Evolutionary conservation across 2,888 invertebrate genomes (phyloP).

Genomic region (Byasa hedistus): DNA sequence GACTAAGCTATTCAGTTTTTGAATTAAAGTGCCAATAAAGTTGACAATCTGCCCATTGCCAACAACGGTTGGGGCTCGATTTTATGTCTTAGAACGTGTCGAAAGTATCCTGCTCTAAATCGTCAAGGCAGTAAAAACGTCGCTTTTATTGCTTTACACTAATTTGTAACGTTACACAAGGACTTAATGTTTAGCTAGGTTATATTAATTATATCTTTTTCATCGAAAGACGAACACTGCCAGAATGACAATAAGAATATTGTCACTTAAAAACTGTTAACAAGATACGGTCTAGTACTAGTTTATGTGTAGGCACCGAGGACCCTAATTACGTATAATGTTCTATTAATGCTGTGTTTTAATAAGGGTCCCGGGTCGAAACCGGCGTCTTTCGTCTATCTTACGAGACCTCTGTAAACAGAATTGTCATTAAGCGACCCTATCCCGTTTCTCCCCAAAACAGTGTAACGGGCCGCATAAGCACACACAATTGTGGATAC

Average conservation of each 20-base stretch:
- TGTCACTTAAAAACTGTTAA: too few species aligned
- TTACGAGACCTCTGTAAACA: slow-evolving; percentile 23
- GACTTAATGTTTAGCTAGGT: too few species aligned
- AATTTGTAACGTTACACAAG: slow-evolving; percentile 36
- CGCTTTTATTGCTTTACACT: slow-evolving; percentile 48
- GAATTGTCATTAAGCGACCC: slow-evolving; percentile 45
- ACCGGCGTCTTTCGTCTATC: slow-evolving; percentile 26
- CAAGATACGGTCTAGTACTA: background rate
- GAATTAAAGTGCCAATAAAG: slow-evolving; percentile 2
- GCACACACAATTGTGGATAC: slow-evolving; percentile 38
- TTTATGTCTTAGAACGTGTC: slow-evolving; percentile 54
- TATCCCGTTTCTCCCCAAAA: slow-evolving; percentile 36
- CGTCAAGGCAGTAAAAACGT: slow-evolving; percentile 51
- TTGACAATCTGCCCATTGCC: slow-evolving; percentile 38
- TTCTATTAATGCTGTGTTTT: slow-evolving; percentile 3
- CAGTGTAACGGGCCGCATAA: slow-evolving; percentile 38
- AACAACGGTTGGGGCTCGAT: slow-evolving; percentile 51
- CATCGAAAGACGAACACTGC: too few species aligned
- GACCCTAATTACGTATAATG: slow-evolving; percentile 23
- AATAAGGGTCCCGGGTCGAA: slow-evolving; percentile 16
- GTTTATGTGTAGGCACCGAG: background rate
- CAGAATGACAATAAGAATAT: too few species aligned
- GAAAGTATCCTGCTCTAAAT: slow-evolving; percentile 54
- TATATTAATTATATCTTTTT: too few species aligned
- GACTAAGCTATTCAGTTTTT: too few species aligned